These are phyloP conservation scores for Falcunculus frontatus DNA, from an alignment of 2,113 vertebrate species.

Conservation along the genomic window DNA sequence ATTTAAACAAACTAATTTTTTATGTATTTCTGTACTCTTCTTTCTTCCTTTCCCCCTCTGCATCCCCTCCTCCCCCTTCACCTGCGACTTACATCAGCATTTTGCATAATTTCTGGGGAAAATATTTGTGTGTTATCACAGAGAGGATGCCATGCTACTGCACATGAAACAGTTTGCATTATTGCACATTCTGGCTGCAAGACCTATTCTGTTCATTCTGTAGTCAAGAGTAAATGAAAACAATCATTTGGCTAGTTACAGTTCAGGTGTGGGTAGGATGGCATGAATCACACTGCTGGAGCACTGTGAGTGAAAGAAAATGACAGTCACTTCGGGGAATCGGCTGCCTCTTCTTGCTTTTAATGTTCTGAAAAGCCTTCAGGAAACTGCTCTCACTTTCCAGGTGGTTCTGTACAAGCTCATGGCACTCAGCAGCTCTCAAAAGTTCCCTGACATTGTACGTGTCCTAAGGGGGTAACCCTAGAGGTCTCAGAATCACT, in stretches of 20 bases:
- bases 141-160: not conserved
- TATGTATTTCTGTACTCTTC: not conserved
- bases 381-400: not conserved
- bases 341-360: not conserved
- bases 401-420: not conserved
- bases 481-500: not conserved
- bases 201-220: not conserved
- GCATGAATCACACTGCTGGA: not conserved
- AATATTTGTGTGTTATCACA: not conserved
- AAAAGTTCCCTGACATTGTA: not conserved
- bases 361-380: not conserved
- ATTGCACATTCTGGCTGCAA: not conserved
- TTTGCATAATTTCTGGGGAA: not conserved
- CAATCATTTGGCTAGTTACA: not conserved
- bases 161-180: not conserved
- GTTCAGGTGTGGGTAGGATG: not conserved
- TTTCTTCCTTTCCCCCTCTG: not conserved
- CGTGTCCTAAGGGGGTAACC: not conserved
- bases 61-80: not conserved
- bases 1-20: not conserved
- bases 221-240: not conserved
- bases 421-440: not conserved
- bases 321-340: not conserved
- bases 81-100: not conserved
- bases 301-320: not conserved